Evolutionary conservation across 2,888 invertebrate genomes (phyloP).

Genomic region (Lagria hirta): DNA sequence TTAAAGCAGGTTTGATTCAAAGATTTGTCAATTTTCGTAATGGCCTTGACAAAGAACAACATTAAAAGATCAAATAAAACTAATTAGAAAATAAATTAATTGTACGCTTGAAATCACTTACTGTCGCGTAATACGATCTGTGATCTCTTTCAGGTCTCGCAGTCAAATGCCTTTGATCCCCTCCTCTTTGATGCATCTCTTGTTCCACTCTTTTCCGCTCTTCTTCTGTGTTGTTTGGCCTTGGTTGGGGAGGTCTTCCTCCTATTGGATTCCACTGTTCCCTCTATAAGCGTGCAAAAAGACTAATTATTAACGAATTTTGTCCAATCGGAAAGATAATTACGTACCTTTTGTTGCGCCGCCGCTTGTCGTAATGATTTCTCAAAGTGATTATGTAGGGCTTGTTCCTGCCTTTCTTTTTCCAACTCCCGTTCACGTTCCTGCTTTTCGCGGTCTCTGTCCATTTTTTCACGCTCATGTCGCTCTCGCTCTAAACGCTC

Average conservation of each 20-base stretch:
- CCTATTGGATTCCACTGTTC: slow-evolving; percentile 63
- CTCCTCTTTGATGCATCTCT: slow-evolving; percentile 50
- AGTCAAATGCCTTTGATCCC: slow-evolving; percentile 49
- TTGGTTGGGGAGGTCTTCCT: slow-evolving; percentile 58
- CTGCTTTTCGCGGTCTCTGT: slow-evolving; percentile 50
- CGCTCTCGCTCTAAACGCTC: slow-evolving; percentile 51
- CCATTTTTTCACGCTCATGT: slow-evolving; percentile 54
- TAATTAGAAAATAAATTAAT: no score
- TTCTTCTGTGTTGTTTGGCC: slow-evolving; percentile 46
- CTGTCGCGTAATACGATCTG: slow-evolving; percentile 43
- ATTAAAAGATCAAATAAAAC: neutral
- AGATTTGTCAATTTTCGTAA: no score
- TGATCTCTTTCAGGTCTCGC: slow-evolving; percentile 47
- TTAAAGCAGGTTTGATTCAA: no score
- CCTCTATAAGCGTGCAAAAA: slow-evolving; percentile 48
- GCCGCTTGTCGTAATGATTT: slow-evolving; percentile 75
- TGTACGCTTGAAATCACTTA: no score
- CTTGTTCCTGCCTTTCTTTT: slow-evolving; percentile 66
- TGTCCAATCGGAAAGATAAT: slow-evolving; percentile 3
- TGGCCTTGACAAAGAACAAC: neutral
- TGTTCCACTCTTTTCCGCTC: slow-evolving; percentile 51
- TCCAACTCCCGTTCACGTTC: slow-evolving; percentile 56
- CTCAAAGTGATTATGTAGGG: slow-evolving; percentile 87
- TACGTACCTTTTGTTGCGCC: slow-evolving; percentile 71
- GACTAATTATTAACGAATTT: slow-evolving; percentile 5